These are phyloP conservation scores for Laticauda laticaudata DNA, from an alignment of 2,113 vertebrate genomes.

Conservation along the genomic window DNA sequence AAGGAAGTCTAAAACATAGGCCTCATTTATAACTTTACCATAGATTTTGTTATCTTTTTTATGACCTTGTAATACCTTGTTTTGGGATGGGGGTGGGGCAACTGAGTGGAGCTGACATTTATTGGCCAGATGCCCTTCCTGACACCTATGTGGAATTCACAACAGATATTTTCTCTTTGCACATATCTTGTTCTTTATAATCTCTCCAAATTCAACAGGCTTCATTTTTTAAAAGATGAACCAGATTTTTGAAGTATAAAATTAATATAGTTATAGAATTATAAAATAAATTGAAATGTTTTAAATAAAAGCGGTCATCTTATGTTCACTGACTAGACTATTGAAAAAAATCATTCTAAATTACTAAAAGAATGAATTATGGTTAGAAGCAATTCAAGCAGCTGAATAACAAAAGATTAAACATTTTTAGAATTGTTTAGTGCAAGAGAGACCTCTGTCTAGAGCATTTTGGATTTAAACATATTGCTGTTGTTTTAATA, in stretches of 20 bases:
- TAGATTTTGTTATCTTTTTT: not conserved
- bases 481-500: not conserved
- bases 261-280: not conserved
- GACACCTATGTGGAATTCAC: not conserved
- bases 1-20: not conserved
- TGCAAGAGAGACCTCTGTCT: not conserved
- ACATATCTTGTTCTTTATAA: not conserved
- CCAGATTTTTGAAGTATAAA: not conserved
- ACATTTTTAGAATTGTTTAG: not conserved
- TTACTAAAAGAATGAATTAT: not conserved
- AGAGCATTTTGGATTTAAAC: not conserved
- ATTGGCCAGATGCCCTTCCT: not conserved
- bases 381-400: slow-evolving; percentile 18
- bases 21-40: not conserved
- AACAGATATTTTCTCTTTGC: not conserved
- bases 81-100: not conserved
- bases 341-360: not conserved
- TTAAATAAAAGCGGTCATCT: not conserved
- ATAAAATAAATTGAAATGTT: not conserved
- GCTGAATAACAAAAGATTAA: not conserved
- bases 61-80: not conserved
- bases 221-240: not conserved
- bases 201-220: not conserved
- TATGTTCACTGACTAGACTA: not conserved
- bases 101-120: not conserved